Base-by-base conservation (phyloP, 2,888 invertebrate species). In the Parnassius mnemosyne region DNA sequence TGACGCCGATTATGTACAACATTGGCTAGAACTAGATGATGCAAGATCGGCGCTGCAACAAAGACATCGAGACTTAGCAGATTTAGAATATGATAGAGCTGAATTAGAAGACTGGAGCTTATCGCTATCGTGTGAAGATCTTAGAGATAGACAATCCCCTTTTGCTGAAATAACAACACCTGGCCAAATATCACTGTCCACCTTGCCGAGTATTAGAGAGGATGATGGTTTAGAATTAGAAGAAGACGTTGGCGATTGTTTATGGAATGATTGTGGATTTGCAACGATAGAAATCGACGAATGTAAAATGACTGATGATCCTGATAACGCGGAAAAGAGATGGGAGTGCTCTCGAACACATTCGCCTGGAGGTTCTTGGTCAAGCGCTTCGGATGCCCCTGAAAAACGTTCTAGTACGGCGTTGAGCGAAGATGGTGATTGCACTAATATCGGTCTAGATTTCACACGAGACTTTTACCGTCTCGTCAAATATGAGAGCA, bases 31-130 rank as follows among this genome's bases (percentile, higher is more conserved):
- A 76, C 82, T 95, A 71, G 95, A 95, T 75, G 95, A 95, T 71
- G 94, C 95, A 2, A 89, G 95, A 74, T 94, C 94, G 61, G 93
- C 94, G 3, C 75, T 94, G 44, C 94, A 94, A 71, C 94, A 95
- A 72, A 93, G 94, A 70, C 94, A 95, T 77, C 90, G 94, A 65
- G 94, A 95, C 76, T 81, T 94, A 69, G 92, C 94, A 41, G 95
- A 95, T 77, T 84, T 95, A 73, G 95, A 95, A 79, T 95, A 95
- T 75, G 95, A 95, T 76, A 92, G 94, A 70, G 94, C 95, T 3
- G 96, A 96, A 80, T 84, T 96, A 67, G 95, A 96, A 83, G 95
- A 96, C 80, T 96, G 96, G 96, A 95, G 95, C 77, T 89, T 95
- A 76, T 94, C 94, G 53, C 83, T 95, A 66, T 95, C 95, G 0